phyloP scores from a whole-genome alignment of 1,140 invertebrate species.

The Danaus melanippus region DNA sequence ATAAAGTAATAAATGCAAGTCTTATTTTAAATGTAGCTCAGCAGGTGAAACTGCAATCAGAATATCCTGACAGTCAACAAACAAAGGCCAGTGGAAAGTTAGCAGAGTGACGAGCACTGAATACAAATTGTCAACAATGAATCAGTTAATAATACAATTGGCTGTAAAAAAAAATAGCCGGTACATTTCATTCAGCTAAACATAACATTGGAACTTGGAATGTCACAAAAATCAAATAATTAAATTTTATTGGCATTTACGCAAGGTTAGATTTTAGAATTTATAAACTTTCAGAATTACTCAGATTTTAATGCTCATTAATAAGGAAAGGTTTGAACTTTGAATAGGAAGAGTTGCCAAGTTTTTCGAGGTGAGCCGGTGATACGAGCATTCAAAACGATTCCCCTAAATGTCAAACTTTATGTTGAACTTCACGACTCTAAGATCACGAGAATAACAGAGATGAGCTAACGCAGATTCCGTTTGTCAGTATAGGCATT shows the following conservation, averaged over 20 bases:
- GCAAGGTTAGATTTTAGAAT: too few relatives aligned
- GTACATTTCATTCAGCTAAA: constrained; percentile 3
- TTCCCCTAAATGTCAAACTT: constrained; percentile 52
- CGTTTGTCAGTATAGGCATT: constrained; percentile 18
- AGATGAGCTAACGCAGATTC: constrained; percentile 16
- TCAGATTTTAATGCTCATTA: too few relatives aligned
- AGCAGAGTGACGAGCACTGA: constrained; percentile 36
- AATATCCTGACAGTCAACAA: constrained; percentile 37
- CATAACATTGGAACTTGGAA: too few relatives aligned
- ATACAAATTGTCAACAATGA: constrained; percentile 62
- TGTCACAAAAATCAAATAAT: too few relatives aligned
- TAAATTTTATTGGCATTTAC: too few relatives aligned
- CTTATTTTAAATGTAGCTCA: constrained; percentile 3
- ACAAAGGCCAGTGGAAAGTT: constrained; percentile 66
- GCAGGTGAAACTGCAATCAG: constrained; percentile 19
- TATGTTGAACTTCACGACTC: constrained; percentile 42
- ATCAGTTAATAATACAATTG: constrained; percentile 36
- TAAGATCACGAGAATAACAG: constrained; percentile 11
- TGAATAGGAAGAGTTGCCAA: constrained; percentile 32
- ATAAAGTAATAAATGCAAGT: constrained; percentile 1
- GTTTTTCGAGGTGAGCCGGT: constrained; percentile 55
- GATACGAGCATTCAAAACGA: constrained; percentile 39
- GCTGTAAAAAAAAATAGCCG: constrained; percentile 43
- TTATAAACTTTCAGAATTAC: too few relatives aligned
- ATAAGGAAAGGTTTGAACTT: constrained; percentile 16